These are phyloP conservation scores for Caenorhabditis sinica DNA, from an alignment of 2,888 invertebrate genomes.

Conservation along the genomic window DNA sequence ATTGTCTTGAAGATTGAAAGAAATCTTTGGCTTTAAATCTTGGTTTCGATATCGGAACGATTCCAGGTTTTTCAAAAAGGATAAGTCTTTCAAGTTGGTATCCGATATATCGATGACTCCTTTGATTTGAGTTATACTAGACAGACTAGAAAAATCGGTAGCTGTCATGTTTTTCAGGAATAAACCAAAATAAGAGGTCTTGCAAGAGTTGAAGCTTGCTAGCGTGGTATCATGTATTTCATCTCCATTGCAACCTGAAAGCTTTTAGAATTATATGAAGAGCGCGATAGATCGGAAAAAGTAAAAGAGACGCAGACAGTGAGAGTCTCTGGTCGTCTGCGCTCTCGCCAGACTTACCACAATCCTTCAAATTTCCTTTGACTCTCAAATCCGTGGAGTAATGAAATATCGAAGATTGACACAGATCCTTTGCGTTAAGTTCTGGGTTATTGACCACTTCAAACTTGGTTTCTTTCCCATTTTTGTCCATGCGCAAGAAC, in stretches of 20 bases:
- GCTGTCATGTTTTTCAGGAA: not conserved
- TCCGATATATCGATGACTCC: constrained; percentile 1
- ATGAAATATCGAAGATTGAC: not conserved
- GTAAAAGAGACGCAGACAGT: not conserved
- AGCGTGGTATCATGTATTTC: not conserved
- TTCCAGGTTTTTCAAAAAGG: not conserved
- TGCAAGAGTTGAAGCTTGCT: not conserved
- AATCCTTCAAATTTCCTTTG: constrained; percentile 5
- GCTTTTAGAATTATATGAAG: not conserved
- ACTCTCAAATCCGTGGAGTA: not conserved
- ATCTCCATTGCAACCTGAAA: constrained; percentile 9
- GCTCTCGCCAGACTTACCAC: not conserved
- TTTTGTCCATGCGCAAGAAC: not conserved
- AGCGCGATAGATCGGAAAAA: too few relatives aligned
- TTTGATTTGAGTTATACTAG: not conserved
- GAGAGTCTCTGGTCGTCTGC: too few relatives aligned
- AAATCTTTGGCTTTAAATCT: not conserved
- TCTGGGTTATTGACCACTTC: not conserved
- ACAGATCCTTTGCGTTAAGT: not conserved
- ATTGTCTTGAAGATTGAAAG: constrained; percentile 2
- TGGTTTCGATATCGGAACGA: not conserved
- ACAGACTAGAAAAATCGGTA: not conserved
- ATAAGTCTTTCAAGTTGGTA: not conserved
- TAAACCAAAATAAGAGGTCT: not conserved
- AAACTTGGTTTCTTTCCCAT: not conserved